These are phyloP conservation scores for Kryphioiulus occultus DNA, from an alignment of 2,888 invertebrate genomes.

Conservation along the genomic window DNA sequence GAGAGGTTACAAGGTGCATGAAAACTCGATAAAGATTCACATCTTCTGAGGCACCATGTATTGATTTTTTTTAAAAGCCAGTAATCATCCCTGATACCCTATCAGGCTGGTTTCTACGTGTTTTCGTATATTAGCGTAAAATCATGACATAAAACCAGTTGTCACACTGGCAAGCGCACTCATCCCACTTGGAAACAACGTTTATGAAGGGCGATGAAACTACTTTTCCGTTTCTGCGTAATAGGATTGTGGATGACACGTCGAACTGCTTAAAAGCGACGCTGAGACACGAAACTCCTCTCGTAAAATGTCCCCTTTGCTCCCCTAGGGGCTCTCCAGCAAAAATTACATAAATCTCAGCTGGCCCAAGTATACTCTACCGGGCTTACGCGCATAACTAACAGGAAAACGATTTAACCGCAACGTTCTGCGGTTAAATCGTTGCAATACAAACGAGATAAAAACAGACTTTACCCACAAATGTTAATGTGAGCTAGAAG, in stretches of 20 bases:
- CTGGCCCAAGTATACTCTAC: neutral
- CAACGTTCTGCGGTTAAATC: neutral
- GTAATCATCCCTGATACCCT: neutral
- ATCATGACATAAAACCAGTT: neutral
- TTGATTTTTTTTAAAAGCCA: neutral
- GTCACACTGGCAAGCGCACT: neutral
- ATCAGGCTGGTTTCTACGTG: neutral
- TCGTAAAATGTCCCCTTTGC: neutral
- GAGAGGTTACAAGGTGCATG: too few relatives aligned
- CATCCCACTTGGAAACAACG: neutral
- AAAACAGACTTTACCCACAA: neutral
- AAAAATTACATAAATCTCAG: neutral
- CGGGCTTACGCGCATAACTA: neutral
- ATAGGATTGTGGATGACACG: neutral
- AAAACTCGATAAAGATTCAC: neutral
- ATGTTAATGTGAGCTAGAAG: too few relatives aligned
- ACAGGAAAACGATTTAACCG: neutral
- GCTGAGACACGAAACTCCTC: neutral
- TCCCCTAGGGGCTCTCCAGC: neutral
- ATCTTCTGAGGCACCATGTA: neutral
- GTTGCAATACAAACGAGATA: neutral
- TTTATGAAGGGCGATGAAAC: neutral
- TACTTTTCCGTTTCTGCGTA: neutral
- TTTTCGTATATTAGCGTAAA: conserved; percentile 3
- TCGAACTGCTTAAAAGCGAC: neutral